Conservation (phyloP, 2,113 vertebrate genomes). For the Triplophysa siluroides region DNA sequence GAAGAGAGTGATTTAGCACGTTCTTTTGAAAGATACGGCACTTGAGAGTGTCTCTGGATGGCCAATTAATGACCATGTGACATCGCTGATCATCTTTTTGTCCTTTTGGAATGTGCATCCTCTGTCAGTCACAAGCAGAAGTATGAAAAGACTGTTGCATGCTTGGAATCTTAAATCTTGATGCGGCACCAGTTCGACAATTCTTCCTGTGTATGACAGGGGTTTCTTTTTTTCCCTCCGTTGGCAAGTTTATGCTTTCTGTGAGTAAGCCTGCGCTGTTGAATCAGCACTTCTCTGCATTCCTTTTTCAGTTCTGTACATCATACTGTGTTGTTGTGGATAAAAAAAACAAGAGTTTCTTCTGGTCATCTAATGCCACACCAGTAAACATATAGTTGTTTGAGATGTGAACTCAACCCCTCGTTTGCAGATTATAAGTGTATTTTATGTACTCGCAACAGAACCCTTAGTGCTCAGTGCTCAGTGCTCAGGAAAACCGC, state of each 20-base stretch:
- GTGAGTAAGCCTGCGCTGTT: constrained; percentile 62
- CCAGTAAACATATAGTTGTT: constrained; percentile 55
- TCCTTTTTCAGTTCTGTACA: constrained; percentile 58
- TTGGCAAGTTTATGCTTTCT: constrained; percentile 56
- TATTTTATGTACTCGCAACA: neutral
- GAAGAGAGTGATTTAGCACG: constrained; percentile 45
- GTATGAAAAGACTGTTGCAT: neutral
- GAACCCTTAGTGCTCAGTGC: neutral
- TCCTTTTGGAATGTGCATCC: constrained; percentile 31
- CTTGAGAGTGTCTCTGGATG: constrained; percentile 17
- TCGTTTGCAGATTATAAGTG: constrained; percentile 48
- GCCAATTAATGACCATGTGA: constrained; percentile 35
- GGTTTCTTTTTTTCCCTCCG: constrained; percentile 45
- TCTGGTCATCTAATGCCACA: constrained; percentile 54
- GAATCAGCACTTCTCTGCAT: constrained; percentile 72
- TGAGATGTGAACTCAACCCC: constrained; percentile 53
- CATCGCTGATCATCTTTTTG: constrained; percentile 32
- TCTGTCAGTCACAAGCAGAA: neutral
- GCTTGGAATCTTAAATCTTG: constrained; percentile 12
- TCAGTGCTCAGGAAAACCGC: constrained; percentile 34
- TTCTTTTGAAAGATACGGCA: constrained; percentile 26
- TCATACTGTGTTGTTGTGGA: constrained; percentile 58
- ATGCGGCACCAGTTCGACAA: neutral
- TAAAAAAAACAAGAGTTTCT: constrained; percentile 53
- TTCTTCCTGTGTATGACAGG: neutral